phyloP scores from a whole-genome alignment of 2,113 vertebrate genomes.

The Heterotis niloticus region DNA sequence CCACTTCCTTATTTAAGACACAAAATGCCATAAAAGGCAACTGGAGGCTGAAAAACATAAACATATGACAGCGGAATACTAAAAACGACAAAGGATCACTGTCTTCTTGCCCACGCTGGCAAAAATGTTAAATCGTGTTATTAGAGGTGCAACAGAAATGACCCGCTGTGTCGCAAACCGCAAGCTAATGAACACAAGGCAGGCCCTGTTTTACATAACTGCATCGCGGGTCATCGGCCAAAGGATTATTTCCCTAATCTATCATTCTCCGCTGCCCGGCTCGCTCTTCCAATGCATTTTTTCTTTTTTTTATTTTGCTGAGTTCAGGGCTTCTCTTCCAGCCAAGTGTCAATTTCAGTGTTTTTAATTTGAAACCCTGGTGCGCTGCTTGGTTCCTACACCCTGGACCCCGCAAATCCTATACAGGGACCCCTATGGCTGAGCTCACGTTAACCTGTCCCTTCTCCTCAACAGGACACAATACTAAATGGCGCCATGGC shows the following conservation, averaged over 20 bases:
- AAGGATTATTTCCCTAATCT: conserved; percentile 10
- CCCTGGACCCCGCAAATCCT: neutral
- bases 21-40: too few relatives aligned
- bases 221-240: neutral
- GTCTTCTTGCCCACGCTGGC: too few relatives aligned
- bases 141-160: neutral
- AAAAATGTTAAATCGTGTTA: too few relatives aligned
- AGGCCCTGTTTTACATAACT: neutral
- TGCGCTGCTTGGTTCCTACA: neutral
- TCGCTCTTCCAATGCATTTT: neutral
- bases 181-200: neutral
- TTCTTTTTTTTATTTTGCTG: neutral
- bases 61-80: too few relatives aligned
- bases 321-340: conserved; percentile 7
- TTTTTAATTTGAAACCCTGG: neutral
- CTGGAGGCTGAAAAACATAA: too few relatives aligned
- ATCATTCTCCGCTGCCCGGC: neutral
- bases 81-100: too few relatives aligned
- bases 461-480: too few relatives aligned
- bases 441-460: too few relatives aligned
- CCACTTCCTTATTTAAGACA: too few relatives aligned
- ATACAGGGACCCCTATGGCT: too few relatives aligned
- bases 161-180: neutral
- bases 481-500: too few relatives aligned
- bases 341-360: conserved; percentile 3